Percentiles rank a stretch among this genome's conserved stretches.
These are phyloP conservation scores for Pomatorhinus ruficollis DNA, from an alignment of 2,113 vertebrate genomes.

Conservation along the genomic window DNA sequence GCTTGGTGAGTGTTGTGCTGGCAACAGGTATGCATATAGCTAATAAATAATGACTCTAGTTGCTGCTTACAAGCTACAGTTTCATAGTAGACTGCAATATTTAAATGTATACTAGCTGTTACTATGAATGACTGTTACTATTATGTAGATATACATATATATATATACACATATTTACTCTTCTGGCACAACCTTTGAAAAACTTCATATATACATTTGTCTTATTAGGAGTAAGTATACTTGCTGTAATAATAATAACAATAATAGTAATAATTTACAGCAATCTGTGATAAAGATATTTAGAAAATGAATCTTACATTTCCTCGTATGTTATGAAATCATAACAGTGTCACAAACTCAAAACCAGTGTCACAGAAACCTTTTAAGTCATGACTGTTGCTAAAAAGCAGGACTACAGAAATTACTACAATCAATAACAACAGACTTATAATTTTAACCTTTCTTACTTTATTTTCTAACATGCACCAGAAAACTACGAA, in stretches of 20 bases:
- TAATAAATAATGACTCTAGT: not conserved
- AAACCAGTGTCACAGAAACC: not conserved
- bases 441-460: not conserved
- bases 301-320: not conserved
- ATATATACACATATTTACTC: not conserved
- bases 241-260: not conserved
- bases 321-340: not conserved
- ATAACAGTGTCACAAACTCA: not conserved
- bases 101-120: not conserved
- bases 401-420: not conserved
- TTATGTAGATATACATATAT: not conserved
- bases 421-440: not conserved
- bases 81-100: not conserved
- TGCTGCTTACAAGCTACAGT: not conserved
- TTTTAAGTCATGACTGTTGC: fast-evolving
- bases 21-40: not conserved
- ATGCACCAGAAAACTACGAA: not conserved
- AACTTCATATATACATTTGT: not conserved
- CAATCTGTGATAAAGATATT: not conserved
- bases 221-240: not conserved
- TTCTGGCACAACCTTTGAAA: not conserved
- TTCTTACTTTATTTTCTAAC: not conserved
- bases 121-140: not conserved
- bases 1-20: not conserved
- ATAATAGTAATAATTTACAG: not conserved